Evolutionary conservation across 2,797 vertebrate genomes (phyloP).

Genomic region (Saxicola maurus): DNA sequence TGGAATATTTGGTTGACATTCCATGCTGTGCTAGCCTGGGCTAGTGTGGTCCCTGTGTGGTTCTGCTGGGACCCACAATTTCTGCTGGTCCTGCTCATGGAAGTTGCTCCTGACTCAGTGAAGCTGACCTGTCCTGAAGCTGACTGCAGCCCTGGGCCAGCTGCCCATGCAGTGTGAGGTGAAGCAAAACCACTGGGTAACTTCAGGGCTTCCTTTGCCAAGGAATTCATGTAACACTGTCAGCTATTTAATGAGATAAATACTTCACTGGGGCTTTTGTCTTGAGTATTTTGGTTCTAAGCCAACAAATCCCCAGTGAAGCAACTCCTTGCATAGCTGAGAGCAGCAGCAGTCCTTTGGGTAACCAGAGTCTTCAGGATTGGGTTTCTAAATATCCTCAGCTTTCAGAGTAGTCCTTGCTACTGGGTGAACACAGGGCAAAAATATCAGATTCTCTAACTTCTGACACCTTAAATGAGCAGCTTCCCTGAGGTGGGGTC

Average conservation of each 20-base stretch:
- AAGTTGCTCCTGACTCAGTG: not conserved
- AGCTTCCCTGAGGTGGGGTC: not conserved
- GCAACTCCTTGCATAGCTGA: conserved; percentile 2
- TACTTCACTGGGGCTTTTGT: conserved; percentile 49
- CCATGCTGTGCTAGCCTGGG: accelerated
- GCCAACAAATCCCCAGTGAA: conserved; percentile 24
- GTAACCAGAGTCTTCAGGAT: not conserved
- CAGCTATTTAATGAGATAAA: conserved; percentile 54
- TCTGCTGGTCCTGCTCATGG: not conserved
- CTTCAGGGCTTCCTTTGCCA: conserved; percentile 22
- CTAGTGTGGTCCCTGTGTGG: accelerated
- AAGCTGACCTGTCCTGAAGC: not conserved
- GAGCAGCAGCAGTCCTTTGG: not conserved
- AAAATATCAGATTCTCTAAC: not conserved
- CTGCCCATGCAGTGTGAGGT: not conserved
- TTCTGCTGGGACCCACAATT: not conserved
- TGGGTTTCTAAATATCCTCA: not conserved
- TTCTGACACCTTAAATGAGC: not conserved
- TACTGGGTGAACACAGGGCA: not conserved
- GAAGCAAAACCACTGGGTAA: conserved; percentile 3
- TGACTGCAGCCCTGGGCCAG: not conserved
- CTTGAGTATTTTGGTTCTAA: conserved; percentile 8
- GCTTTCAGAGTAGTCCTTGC: not conserved
- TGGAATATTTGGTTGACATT: accelerated
- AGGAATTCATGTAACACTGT: conserved; percentile 29